phyloP scores from a whole-genome alignment of 2,888 invertebrate genomes.

The Tanytarsus gracilentus region DNA sequence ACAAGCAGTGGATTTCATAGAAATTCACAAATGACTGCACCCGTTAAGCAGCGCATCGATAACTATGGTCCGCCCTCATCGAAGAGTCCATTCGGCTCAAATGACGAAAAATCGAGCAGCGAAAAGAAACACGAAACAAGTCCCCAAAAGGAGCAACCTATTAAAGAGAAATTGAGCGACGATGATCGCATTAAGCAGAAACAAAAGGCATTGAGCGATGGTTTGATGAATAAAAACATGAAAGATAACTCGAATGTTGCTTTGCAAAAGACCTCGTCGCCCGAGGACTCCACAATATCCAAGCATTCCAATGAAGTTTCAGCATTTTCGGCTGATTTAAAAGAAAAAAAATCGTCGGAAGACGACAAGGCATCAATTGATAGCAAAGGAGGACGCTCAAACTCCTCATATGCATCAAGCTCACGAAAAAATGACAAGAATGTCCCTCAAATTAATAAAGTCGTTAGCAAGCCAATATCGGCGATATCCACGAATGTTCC shows the following conservation, averaged over 20 bases:
- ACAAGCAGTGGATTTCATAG: conserved; percentile 34
- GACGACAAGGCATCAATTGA: neutral
- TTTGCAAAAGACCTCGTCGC: conserved; percentile 36
- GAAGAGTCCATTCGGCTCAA: conserved; percentile 60
- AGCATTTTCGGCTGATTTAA: neutral
- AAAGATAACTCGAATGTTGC: conserved; percentile 41
- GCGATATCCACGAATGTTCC: no score
- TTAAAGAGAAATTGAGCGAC: conserved; percentile 35
- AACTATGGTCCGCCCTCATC: conserved; percentile 74
- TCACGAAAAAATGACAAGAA: no score
- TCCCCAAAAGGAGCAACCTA: no score
- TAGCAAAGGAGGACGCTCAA: no score
- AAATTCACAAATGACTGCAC: conserved; percentile 46
- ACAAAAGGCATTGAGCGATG: conserved; percentile 57
- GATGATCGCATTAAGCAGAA: conserved; percentile 60
- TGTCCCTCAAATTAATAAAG: no score
- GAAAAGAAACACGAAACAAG: conserved; percentile 40
- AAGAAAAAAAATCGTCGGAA: neutral
- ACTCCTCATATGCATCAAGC: no score
- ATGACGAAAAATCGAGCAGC: conserved; percentile 43
- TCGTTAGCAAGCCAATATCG: neutral
- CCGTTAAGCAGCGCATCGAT: conserved; percentile 55
- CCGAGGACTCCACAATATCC: conserved; percentile 5
- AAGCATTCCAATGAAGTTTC: conserved; percentile 16
- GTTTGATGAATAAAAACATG: conserved; percentile 44